Base-by-base conservation (phyloP, 2,888 invertebrate genomes). In the Nezara viridula region DNA sequence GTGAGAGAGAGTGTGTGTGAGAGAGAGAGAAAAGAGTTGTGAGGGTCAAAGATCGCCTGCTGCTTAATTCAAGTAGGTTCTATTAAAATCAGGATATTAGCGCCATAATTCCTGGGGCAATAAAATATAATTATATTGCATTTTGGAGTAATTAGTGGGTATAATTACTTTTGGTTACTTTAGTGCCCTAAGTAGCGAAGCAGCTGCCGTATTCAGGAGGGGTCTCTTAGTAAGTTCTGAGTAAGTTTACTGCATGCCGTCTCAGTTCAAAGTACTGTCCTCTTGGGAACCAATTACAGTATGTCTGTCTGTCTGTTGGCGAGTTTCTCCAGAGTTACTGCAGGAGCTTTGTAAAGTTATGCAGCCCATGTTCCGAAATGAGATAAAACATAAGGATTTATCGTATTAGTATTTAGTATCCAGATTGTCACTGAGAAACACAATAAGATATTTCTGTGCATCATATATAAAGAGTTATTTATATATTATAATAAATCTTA, bases 81-180 rank as follows among this genome's bases (percentile, higher is more conserved):
- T 55, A 55, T 55, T 52, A 52, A 6, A 24, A 24, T 24, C 24
- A 27, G 10, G 12, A 14, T 27, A 32, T 32, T 73, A 73, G 6
- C 19, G 19, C 6, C 9, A 32, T 2, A 37, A 73, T 73, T 19
- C 6, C 5, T 16, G 32, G 9, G 9, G n/a, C 44, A n/a, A 47
- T 81, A 81, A 81, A 81, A n/a, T 44, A 44, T 47, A 81, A 81
- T 81, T 81, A 81, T 44, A 47, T 81, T 44, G n/a, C 44, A 81
- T n/a, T 81, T 47, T 24, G 24, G 44, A 24, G n/a, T 14, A 40
- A 81, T 44, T 81, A 44, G 40, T 44, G n/a, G 81, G 44, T 47
- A 81, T 81, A 81, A 81, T 81, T 81, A 81, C 44, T 81, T 81
- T 12, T 40, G 81, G 44, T 73, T 73, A 73, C 66, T 73, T 73